A percentile compares a stretch with the other conserved stretches of the same genome.
Conservation (phyloP, 2,797 vertebrate genomes). For the Austrolebias charrua region DNA sequence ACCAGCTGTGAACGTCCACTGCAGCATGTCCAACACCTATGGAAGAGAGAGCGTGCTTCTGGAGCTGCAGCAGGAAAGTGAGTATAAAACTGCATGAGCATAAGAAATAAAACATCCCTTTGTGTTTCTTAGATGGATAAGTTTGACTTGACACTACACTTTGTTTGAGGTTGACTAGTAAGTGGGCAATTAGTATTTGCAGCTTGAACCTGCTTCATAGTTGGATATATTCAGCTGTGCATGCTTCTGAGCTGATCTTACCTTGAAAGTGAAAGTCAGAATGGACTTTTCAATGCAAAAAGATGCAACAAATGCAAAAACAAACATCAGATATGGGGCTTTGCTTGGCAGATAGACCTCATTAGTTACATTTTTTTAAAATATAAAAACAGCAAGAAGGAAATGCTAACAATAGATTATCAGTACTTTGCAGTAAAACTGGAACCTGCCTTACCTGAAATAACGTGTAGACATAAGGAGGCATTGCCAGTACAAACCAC, state of each 20-base stretch:
- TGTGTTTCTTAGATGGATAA: no score
- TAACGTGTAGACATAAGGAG: no score
- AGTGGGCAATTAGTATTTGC: not conserved
- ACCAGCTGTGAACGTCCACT: conserved; percentile 84
- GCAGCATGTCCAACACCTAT: conserved; percentile 83
- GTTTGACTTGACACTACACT: no score
- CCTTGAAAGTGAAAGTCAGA: not conserved
- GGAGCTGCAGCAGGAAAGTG: conserved; percentile 90
- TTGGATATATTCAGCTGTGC: not conserved
- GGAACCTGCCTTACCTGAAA: no score
- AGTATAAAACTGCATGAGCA: conserved; percentile 55
- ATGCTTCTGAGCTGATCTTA: not conserved
- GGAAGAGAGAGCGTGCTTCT: conserved; percentile 84
- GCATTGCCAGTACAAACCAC: no score
- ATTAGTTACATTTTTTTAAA: no score
- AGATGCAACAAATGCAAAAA: not conserved
- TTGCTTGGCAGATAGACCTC: no score
- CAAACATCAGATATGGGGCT: not conserved
- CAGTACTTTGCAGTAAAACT: no score
- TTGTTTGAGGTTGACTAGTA: not conserved
- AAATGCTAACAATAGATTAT: no score
- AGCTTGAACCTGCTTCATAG: not conserved
- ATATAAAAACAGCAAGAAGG: no score
- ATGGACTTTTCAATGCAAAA: not conserved
- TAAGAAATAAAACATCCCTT: no score